These are phyloP conservation scores for Hassar affinis DNA, from an alignment of 2,113 vertebrate species.

Conservation along the genomic window DNA sequence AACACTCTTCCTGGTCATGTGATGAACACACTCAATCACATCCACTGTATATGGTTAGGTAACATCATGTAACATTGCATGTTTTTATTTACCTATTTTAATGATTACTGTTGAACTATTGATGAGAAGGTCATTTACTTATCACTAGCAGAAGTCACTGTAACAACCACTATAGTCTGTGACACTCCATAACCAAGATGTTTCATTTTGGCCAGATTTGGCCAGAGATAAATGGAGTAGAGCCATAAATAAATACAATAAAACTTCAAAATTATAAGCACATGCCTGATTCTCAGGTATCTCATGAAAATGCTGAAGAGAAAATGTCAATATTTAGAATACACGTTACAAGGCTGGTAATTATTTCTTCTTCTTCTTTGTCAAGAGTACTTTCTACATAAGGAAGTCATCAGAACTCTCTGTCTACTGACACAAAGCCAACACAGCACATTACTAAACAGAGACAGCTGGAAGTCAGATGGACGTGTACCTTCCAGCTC, in stretches of 20 bases:
- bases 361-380: no score
- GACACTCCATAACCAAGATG: neutral
- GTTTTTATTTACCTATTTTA: neutral
- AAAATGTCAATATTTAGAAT: neutral
- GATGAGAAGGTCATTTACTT: neutral
- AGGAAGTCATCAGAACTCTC: conserved; percentile 1
- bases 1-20: conserved; percentile 14
- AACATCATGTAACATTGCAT: neutral
- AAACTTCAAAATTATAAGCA: neutral
- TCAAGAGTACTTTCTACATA: conserved; percentile 5
- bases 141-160: neutral
- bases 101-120: neutral
- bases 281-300: neutral
- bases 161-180: neutral
- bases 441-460: conserved; percentile 20
- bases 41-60: neutral
- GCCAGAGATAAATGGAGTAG: neutral
- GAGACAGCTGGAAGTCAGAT: conserved; percentile 2
- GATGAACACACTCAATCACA: neutral
- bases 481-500: neutral
- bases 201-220: neutral
- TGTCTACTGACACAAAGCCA: conserved; percentile 3
- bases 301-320: neutral
- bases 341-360: neutral
- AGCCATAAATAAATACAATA: neutral